These are phyloP conservation scores for Caenorhabditis briggsae DNA, from an alignment of 1,140 invertebrate species.

Conservation along the genomic window DNA sequence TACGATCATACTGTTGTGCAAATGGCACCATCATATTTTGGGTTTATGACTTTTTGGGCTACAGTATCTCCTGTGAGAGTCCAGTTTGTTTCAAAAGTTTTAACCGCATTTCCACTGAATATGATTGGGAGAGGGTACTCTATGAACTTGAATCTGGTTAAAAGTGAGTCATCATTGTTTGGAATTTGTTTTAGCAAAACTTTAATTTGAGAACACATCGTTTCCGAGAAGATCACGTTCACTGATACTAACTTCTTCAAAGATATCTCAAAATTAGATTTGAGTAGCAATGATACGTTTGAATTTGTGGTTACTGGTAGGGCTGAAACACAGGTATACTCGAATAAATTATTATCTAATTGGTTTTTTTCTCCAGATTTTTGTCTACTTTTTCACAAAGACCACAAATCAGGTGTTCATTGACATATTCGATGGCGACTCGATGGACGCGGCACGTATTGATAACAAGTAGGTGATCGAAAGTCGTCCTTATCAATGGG, in stretches of 20 bases:
- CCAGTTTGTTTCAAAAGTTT: constrained; percentile 14
- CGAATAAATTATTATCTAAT: no score
- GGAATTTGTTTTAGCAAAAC: neutral
- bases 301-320: neutral
- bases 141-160: neutral
- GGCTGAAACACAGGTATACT: neutral
- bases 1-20: neutral
- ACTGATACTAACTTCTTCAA: neutral
- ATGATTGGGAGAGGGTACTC: constrained; percentile 2
- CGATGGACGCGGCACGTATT: constrained; percentile 27
- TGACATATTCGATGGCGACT: constrained; percentile 34
- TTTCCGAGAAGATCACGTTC: neutral
- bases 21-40: neutral
- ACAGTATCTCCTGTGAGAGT: neutral
- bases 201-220: neutral
- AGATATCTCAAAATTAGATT: neutral
- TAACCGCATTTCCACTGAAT: constrained; percentile 2
- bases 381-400: constrained; percentile 13
- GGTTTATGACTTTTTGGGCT: neutral
- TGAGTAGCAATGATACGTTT: neutral
- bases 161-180: neutral
- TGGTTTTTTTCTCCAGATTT: neutral
- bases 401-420: constrained; percentile 16
- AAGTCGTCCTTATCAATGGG: neutral
- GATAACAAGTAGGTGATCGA: constrained; percentile 37